Conservation (phyloP, 2,888 invertebrate genomes). For the Phortica magna region DNA sequence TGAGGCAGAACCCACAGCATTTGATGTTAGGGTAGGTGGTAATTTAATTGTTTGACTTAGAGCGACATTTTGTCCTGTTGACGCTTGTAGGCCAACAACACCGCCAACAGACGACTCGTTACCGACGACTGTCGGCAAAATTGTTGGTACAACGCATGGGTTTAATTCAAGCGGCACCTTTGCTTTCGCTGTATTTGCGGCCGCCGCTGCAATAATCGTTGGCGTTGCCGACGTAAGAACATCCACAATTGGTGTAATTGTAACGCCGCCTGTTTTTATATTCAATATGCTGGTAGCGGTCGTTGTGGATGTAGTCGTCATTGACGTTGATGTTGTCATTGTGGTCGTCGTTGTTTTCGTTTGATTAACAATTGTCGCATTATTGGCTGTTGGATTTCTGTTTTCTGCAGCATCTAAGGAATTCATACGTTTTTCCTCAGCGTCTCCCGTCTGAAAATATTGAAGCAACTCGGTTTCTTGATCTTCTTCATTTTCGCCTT, state of each 20-base stretch:
- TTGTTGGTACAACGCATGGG: neutral
- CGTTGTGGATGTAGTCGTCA: constrained; percentile 35
- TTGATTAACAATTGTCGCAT: constrained; percentile 52
- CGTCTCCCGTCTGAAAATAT: constrained; percentile 83
- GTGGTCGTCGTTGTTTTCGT: constrained; percentile 38
- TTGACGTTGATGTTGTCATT: constrained; percentile 34
- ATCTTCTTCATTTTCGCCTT: constrained; percentile 85
- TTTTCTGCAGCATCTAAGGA: constrained; percentile 75
- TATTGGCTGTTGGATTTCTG: constrained; percentile 67
- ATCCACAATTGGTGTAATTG: neutral
- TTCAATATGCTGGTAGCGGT: constrained; percentile 6
- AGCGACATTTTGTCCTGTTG: constrained; percentile 44
- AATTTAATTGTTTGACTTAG: constrained; percentile 37
- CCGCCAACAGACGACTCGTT: neutral
- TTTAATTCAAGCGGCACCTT: neutral
- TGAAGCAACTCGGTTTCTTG: constrained; percentile 91
- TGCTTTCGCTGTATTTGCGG: neutral
- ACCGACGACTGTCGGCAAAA: constrained; percentile 29
- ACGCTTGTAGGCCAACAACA: constrained; percentile 29
- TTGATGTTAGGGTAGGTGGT: constrained; percentile 46
- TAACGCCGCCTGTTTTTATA: neutral
- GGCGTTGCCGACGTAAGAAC: constrained; percentile 23
- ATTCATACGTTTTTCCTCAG: constrained; percentile 77
- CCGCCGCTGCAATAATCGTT: constrained; percentile 18
- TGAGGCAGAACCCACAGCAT: constrained; percentile 77